phyloP scores from a whole-genome alignment of 2,797 vertebrate genomes.

The Pampus argenteus region DNA sequence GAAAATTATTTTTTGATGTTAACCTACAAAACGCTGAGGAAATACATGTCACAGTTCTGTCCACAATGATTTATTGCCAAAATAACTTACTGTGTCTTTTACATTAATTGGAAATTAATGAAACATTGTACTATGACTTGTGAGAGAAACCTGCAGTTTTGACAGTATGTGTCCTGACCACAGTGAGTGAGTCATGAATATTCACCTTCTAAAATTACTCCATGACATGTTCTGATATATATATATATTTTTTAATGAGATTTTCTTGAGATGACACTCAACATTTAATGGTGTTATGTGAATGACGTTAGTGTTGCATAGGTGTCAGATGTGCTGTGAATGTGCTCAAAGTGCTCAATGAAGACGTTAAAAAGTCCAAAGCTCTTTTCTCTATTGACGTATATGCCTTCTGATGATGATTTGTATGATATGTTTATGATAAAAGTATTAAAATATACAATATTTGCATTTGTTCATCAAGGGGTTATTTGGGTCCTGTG shows the following conservation, averaged over 20 bases:
- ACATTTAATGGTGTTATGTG: constrained; percentile 11
- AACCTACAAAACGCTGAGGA: constrained; percentile 21
- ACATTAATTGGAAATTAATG: background rate
- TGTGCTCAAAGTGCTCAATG: background rate
- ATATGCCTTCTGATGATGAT: background rate
- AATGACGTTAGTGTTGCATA: background rate
- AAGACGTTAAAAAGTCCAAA: background rate
- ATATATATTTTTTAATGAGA: no score
- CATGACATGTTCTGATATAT: background rate
- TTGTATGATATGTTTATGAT: background rate
- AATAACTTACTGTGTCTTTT: constrained; percentile 4
- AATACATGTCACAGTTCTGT: constrained; percentile 32
- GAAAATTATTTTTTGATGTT: constrained; percentile 22
- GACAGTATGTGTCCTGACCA: background rate
- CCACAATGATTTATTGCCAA: constrained; percentile 20
- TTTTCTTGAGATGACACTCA: background rate
- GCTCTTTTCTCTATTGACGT: background rate
- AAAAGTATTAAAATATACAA: background rate
- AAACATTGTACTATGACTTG: background rate
- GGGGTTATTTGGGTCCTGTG: background rate
- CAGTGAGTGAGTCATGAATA: constrained; percentile 3
- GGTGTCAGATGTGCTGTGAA: background rate
- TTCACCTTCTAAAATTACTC: background rate
- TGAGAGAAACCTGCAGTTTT: constrained; percentile 2
- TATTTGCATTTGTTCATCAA: background rate